phyloP scores from a whole-genome alignment of 2,797 vertebrate species.

The Carcharodon carcharias region DNA sequence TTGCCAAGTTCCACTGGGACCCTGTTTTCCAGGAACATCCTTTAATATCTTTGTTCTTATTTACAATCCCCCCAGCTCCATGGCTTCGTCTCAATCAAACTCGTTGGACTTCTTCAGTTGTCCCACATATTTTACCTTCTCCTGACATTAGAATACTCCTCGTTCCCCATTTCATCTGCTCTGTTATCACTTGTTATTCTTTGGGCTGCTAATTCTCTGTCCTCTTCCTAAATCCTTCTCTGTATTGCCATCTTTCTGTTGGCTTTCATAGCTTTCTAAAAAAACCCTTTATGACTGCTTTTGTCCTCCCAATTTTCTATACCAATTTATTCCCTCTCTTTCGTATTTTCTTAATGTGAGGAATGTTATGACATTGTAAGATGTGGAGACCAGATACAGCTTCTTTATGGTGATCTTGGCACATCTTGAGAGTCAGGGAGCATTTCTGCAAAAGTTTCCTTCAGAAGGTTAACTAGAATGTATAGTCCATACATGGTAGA shows the following conservation, averaged over 20 bases:
- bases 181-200: background rate
- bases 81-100: background rate
- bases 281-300: background rate
- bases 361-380: background rate
- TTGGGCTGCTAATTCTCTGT: background rate
- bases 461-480: background rate
- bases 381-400: background rate
- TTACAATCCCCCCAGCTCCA: background rate
- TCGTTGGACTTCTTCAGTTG: background rate
- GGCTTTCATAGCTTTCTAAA: background rate
- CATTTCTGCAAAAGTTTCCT: background rate
- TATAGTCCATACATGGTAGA: background rate
- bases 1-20: background rate
- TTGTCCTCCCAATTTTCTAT: background rate
- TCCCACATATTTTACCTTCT: background rate
- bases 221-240: background rate
- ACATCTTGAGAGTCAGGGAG: background rate
- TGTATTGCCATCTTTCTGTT: background rate
- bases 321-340: background rate
- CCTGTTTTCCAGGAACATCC: no score
- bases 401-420: background rate
- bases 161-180: background rate
- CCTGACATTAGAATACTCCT: background rate
- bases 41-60: background rate
- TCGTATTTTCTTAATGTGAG: background rate